Conservation (phyloP, 1,140 invertebrate species). For the Stratiolaelaps scimitus region DNA sequence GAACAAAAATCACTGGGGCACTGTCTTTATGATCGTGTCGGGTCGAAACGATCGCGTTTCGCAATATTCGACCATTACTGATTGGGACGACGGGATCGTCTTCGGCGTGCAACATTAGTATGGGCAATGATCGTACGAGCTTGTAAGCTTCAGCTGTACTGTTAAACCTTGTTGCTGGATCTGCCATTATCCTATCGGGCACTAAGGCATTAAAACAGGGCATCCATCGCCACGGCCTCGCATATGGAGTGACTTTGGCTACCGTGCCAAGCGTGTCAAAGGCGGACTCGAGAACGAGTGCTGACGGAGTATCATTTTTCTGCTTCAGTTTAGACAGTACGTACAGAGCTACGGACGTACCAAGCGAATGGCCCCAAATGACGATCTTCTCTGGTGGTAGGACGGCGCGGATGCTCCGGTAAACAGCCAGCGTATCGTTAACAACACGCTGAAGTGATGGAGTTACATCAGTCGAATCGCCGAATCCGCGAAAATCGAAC, state of each 20-base stretch:
- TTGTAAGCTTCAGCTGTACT: no score
- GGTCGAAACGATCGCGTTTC: no score
- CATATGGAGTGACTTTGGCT: not conserved
- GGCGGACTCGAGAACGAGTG: not conserved
- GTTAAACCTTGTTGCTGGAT: no score
- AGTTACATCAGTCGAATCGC: constrained; percentile 30
- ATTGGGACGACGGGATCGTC: no score
- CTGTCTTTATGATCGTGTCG: no score
- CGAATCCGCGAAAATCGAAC: constrained; percentile 31
- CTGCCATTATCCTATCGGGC: no score
- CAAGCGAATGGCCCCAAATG: constrained; percentile 28
- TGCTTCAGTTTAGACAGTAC: not conserved
- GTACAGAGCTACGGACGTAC: constrained; percentile 1
- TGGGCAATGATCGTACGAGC: no score
- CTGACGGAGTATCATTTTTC: not conserved
- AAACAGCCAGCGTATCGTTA: constrained; percentile 28
- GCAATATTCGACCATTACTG: no score
- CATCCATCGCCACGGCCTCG: not conserved
- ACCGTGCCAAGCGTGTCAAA: not conserved
- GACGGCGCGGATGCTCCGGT: constrained; percentile 26
- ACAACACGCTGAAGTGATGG: constrained; percentile 29
- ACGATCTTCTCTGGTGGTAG: constrained; percentile 2
- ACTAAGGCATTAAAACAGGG: no score
- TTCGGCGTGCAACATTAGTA: no score
- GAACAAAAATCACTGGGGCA: no score